Conservation (phyloP, 2,888 invertebrate species). For the Drosophila meridionalis region DNA sequence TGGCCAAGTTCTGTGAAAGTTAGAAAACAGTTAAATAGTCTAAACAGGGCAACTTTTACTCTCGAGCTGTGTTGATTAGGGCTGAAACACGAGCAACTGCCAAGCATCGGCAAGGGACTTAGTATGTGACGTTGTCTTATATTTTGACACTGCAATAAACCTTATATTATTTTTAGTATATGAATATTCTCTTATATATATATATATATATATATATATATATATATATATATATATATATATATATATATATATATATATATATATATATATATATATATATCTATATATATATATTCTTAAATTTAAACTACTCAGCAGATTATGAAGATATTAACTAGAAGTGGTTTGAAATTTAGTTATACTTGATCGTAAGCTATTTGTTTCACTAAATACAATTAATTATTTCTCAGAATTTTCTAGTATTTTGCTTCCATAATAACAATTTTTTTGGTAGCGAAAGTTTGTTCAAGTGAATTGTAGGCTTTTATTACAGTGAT, state of each 20-base stretch:
- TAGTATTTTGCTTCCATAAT: background rate
- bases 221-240: too few relatives aligned
- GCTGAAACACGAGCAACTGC: background rate
- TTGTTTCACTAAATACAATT: background rate
- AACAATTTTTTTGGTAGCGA: background rate
- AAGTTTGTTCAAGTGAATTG: slow-evolving; percentile 19
- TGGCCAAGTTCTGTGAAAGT: slow-evolving; percentile 23
- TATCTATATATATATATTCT: background rate
- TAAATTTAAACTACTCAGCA: rapidly evolving
- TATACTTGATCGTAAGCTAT: background rate
- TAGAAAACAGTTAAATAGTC: slow-evolving; percentile 6
- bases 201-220: background rate
- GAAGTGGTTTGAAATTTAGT: background rate
- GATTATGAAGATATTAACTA: background rate
- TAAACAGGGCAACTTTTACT: slow-evolving; percentile 4
- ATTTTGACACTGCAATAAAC: background rate
- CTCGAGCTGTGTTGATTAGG: background rate
- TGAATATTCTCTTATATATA: background rate
- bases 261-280: too few relatives aligned
- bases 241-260: too few relatives aligned
- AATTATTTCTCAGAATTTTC: background rate
- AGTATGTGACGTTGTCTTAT: background rate
- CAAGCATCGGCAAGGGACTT: background rate
- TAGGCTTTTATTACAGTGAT: slow-evolving; percentile 10
- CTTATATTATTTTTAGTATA: background rate